Base-by-base conservation (phyloP, 2,888 invertebrate genomes). In the Ochropacha duplaris region DNA sequence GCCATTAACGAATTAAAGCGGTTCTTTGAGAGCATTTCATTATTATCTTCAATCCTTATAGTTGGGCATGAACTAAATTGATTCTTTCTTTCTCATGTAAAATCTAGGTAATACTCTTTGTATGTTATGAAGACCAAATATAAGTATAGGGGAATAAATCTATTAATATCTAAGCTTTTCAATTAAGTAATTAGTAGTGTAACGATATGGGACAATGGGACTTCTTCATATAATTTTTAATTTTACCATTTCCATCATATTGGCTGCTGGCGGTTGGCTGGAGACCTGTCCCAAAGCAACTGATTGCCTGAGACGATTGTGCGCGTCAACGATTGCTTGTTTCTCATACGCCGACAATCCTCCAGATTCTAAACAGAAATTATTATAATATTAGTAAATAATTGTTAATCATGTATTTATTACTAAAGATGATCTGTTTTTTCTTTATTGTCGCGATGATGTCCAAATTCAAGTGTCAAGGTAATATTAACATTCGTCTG, bases 181-280 rank as follows among this genome's bases (percentile, higher is more conserved):
- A 31, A 31, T 31, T 12, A 31, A 31, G 12, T 50, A 28, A 16
- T n/a, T 24, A 24, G 5, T 24, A 24, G 4, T n/a, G n/a, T 24
- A 22, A 24, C 22, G 11, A 5, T 22, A 11, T 28, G 12, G 4
- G 16, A 36, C 22, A 24, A 44, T 16, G n/a, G 49, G 16, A 12
- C 31, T 31, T 31, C 12, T 31, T 31, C 1, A 31, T 0, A 44
- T 19, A 49, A 60, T 54, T 59, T n/a, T 22, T 52, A n/a, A 22
- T 57, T 93, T 86, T 88, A 96, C 96, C 94, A 97, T 95, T 94
- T 97, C 97, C 91, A 96, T 95, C 96, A 97, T 97, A 87, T 97
- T 97, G 71, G 96, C 95, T 26, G 97, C 96, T 56, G 96, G 95
- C 22, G 96, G 96, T 76, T 97, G 97, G 65, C 93, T 93, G 68